A percentile compares a stretch with the other conserved stretches of the same genome.
Conservation (phyloP, 2,797 vertebrate species). For the Morus bassanus region DNA sequence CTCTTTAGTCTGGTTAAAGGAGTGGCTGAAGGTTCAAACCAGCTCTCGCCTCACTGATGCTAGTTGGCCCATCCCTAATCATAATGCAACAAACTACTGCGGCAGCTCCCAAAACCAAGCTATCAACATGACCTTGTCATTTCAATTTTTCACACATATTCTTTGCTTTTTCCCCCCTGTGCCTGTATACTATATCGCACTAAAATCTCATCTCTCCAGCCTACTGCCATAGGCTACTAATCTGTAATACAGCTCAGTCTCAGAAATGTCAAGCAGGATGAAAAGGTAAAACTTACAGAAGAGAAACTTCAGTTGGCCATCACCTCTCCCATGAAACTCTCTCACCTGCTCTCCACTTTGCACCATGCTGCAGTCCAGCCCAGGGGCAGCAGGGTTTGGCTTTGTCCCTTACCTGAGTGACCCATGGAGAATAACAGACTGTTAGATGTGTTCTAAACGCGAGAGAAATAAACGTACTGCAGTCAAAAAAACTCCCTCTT, state of each 20-base stretch:
- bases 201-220: slow-evolving; percentile 49
- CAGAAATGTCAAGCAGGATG: slow-evolving; percentile 19
- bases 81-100: background rate
- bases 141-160: slow-evolving; percentile 50
- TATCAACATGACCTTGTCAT: slow-evolving; percentile 32
- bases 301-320: background rate
- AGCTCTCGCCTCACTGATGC: background rate
- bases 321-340: background rate
- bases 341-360: background rate
- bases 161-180: background rate
- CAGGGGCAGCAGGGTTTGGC: background rate
- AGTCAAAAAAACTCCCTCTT: background rate
- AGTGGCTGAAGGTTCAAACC: background rate
- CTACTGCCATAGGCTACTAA: slow-evolving; percentile 28
- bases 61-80: slow-evolving; percentile 35
- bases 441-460: background rate
- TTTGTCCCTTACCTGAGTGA: background rate
- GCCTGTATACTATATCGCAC: background rate
- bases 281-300: slow-evolving; percentile 15
- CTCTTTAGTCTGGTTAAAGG: background rate
- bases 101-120: slow-evolving; percentile 30
- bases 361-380: background rate
- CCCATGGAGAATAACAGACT: background rate
- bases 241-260: slow-evolving; percentile 6
- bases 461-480: background rate